Percentiles rank a stretch among this genome's conserved stretches.
These are phyloP conservation scores for Neomicropteryx cornuta DNA, from an alignment of 1,140 invertebrate genomes.

Conservation along the genomic window DNA sequence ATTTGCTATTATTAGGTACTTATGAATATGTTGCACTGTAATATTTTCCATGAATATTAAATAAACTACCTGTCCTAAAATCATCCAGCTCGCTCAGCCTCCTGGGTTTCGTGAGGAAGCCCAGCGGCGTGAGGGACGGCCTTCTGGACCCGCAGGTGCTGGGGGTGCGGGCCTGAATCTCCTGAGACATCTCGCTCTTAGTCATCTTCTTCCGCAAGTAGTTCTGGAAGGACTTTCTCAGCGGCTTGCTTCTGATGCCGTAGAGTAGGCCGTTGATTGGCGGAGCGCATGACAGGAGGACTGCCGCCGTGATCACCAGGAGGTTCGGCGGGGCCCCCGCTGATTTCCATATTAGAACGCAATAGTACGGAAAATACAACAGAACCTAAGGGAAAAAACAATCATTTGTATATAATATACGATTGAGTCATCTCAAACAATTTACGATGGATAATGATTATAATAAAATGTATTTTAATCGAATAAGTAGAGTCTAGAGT, in stretches of 20 bases:
- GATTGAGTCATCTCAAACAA: too few relatives aligned
- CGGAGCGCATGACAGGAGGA: constrained; percentile 55
- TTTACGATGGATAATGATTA: too few relatives aligned
- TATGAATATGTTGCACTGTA: too few relatives aligned
- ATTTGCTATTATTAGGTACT: too few relatives aligned
- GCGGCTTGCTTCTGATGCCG: constrained; percentile 59
- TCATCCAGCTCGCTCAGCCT: constrained; percentile 55
- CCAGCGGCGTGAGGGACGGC: constrained; percentile 54
- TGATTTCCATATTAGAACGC: constrained; percentile 57
- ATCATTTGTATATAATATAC: too few relatives aligned
- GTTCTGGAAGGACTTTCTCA: constrained; percentile 61
- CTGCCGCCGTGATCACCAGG: constrained; percentile 46
- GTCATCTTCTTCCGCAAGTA: constrained; percentile 72
- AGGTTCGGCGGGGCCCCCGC: constrained; percentile 35
- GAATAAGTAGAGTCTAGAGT: too few relatives aligned
- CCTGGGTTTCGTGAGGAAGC: constrained; percentile 46
- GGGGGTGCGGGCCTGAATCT: constrained; percentile 67
- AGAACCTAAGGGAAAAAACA: too few relatives aligned
- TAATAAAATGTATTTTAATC: too few relatives aligned
- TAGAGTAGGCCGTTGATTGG: constrained; percentile 65
- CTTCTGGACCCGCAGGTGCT: constrained; percentile 61
- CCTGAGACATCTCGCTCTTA: constrained; percentile 65
- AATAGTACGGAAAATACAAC: constrained; percentile 63
- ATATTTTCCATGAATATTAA: too few relatives aligned
- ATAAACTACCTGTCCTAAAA: constrained; percentile 37